Evolutionary conservation across 2,797 vertebrate genomes (phyloP).

Genomic region (Sternotherus odoratus): DNA sequence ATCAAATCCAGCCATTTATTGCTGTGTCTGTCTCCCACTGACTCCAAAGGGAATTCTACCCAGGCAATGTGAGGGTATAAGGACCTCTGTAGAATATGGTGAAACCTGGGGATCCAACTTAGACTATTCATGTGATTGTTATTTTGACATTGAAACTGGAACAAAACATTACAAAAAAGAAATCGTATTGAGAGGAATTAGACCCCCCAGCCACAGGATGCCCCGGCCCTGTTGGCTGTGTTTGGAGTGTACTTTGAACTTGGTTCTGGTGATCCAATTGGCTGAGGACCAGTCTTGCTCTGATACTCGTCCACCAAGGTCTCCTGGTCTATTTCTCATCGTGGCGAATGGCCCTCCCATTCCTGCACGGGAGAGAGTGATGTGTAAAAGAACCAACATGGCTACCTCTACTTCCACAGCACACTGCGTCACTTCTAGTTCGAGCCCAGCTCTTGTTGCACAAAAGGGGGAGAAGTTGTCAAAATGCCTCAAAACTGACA

Average conservation of each 20-base stretch:
- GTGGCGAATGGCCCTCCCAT: neutral
- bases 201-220: rapidly evolving
- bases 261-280: neutral
- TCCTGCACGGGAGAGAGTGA: neutral
- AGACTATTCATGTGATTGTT: neutral
- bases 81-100: neutral
- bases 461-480: neutral
- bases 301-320: neutral
- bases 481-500: neutral
- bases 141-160: neutral
- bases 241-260: neutral
- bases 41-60: neutral
- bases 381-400: neutral
- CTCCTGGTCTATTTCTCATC: neutral
- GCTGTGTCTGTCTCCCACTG: neutral
- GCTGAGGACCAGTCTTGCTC: neutral
- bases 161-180: neutral
- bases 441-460: neutral
- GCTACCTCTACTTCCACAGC: neutral
- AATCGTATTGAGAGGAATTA: neutral
- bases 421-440: neutral
- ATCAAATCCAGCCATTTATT: too few relatives aligned
- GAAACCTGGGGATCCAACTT: neutral
- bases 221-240: too few relatives aligned
- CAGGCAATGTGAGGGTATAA: neutral